These are phyloP conservation scores for Tachycineta bicolor DNA, from an alignment of 2,113 vertebrate genomes.

Conservation along the genomic window DNA sequence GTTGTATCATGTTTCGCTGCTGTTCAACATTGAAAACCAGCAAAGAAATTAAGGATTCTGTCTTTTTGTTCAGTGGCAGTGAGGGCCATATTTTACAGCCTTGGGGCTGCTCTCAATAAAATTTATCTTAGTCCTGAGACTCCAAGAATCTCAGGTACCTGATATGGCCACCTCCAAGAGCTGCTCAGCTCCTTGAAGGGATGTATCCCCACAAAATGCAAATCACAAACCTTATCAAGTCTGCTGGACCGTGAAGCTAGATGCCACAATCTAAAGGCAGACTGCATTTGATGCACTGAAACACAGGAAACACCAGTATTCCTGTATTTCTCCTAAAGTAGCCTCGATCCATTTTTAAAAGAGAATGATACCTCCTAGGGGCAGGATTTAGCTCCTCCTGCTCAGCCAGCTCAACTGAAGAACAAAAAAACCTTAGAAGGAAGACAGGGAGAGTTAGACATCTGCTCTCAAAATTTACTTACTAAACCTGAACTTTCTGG, in stretches of 20 bases:
- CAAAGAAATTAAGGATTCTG: background rate
- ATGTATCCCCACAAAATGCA: background rate
- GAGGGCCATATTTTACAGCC: background rate
- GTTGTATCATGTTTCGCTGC: background rate
- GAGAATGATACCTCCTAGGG: background rate
- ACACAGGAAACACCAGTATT: background rate
- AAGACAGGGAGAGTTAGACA: rapidly evolving
- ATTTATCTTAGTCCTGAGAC: background rate
- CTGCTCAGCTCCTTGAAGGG: background rate
- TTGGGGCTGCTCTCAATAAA: background rate
- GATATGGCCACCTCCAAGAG: rapidly evolving
- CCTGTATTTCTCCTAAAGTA: background rate
- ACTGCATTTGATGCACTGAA: background rate
- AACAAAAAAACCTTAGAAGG: background rate
- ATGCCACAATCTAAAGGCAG: background rate
- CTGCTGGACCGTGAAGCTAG: background rate
- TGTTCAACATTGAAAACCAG: background rate
- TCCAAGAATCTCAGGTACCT: background rate
- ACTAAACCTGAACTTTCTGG: background rate
- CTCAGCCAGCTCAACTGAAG: background rate
- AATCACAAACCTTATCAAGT: background rate
- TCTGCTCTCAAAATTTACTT: background rate
- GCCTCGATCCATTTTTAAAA: background rate
- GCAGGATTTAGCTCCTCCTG: background rate
- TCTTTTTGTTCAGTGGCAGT: background rate